Base-by-base conservation (phyloP, 2,113 vertebrate species). In the Mirza zaza region DNA sequence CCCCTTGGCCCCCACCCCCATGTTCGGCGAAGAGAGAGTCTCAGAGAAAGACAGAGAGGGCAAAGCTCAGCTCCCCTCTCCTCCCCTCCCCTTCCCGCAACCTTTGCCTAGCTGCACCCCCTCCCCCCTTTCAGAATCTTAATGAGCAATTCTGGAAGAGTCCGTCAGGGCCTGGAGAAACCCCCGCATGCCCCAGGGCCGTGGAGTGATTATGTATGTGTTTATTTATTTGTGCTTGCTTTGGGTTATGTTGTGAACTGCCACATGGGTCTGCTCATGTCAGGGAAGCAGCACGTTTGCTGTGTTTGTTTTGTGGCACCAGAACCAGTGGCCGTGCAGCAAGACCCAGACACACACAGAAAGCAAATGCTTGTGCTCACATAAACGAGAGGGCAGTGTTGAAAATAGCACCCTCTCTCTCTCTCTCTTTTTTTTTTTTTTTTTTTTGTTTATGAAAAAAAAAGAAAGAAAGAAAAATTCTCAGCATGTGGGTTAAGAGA, bases 151-250 rank as follows among this genome's bases (percentile, higher is more conserved):
- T 96, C 83, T 95, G 81, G 87, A 97, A 97, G 96, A 97, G 93
- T 96, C 91, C 18, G 8, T 96, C 97, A 95, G 97, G 98, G 97
- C 98, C 98, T 90, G 90, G 94, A 27, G 96, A 94, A 76, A 70
- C 36, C 91, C 76, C 84, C 23, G 39, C 87, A 63, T 32, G 80
- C 85, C 80, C 80, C 84, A 68, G 80, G 70, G 67, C 61, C 82
- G 82, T 81, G 85, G n/a, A 75, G 45, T 67, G 71, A 13, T 4
- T 67, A 36, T 91, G 48, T 92, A 25, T 83, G 92, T 80, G 59
- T 42, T 76, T 87, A 5, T 90, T 87, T 95, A 57, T 94, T 96
- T 45, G 84, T 92, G 89, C 86, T 71, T 97, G 91, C 52, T 45
- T 87, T 45, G 23, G 63, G 96, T 91, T 85, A 67, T 90, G 94